Conservation (phyloP, 2,113 vertebrate genomes). For the Aegotheles bennettii region DNA sequence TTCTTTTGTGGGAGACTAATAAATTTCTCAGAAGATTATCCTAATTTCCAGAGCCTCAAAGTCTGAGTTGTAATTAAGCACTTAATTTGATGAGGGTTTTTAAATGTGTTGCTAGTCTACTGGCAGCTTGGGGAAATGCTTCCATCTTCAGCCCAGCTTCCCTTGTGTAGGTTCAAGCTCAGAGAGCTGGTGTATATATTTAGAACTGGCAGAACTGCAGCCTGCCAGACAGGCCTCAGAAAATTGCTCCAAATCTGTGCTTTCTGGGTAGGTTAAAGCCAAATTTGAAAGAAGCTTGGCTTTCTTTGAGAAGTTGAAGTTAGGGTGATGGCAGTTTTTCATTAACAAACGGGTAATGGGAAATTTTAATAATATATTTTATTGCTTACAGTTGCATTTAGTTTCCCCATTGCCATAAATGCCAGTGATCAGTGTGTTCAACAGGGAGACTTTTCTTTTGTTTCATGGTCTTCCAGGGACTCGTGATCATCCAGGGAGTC, state of each 20-base stretch:
- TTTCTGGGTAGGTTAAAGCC: not conserved
- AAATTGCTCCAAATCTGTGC: not conserved
- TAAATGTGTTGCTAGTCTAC: constrained; percentile 34
- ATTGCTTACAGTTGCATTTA: not conserved
- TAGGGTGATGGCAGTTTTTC: not conserved
- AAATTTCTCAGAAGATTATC: constrained; percentile 53
- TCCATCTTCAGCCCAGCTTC: constrained; percentile 11
- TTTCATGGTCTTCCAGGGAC: not conserved
- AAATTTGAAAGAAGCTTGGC: not conserved
- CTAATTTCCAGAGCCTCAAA: constrained; percentile 55
- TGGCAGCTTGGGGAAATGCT: constrained; percentile 34
- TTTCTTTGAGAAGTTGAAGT: not conserved
- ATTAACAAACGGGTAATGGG: not conserved
- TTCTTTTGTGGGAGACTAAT: constrained; percentile 35
- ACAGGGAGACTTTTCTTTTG: not conserved
- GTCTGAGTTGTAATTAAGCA: constrained; percentile 64
- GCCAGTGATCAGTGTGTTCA: not conserved
- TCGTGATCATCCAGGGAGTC: not conserved
- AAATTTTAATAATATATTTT: not conserved
- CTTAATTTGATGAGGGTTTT: constrained; percentile 54
- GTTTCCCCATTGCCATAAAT: not conserved
- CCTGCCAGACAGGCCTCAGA: not conserved
- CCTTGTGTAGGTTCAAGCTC: not conserved
- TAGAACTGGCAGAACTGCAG: not conserved
- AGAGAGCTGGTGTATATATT: not conserved